Conservation (phyloP, 1,140 invertebrate genomes). For the Ostrea denselamellosa region DNA sequence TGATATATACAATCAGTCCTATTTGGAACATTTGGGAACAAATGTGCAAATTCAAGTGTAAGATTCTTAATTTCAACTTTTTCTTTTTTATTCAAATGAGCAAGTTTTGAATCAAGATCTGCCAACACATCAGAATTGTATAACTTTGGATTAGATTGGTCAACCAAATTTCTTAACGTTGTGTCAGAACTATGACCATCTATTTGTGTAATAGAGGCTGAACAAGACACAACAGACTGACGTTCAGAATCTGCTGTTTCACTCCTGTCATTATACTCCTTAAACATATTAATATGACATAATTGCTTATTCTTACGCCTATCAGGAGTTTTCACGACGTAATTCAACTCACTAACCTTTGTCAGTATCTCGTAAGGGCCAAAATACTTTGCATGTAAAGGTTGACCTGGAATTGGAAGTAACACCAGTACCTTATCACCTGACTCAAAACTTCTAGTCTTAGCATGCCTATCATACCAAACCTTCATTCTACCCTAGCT, state of each 20-base stretch:
- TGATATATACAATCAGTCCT: too few species aligned
- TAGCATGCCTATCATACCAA: conserved; percentile 58
- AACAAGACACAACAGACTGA: not conserved
- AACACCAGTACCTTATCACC: conserved; percentile 55
- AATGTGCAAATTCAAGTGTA: conserved; percentile 49
- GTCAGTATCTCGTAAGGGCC: conserved; percentile 52
- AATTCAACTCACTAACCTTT: conserved; percentile 50
- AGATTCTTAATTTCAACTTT: not conserved
- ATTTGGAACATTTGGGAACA: too few species aligned
- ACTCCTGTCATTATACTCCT: conserved; percentile 45
- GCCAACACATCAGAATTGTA: conserved; percentile 2
- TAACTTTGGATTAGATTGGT: not conserved
- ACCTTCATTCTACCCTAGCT: conserved; percentile 55
- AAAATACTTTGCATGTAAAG: conserved; percentile 52
- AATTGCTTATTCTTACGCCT: conserved; percentile 35
- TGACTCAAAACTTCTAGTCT: conserved; percentile 52
- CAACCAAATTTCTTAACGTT: too few species aligned
- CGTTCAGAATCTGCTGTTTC: not conserved
- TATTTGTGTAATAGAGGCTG: not conserved
- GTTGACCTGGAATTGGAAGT: conserved; percentile 47
- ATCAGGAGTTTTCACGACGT: conserved; percentile 51
- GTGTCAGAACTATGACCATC: too few species aligned
- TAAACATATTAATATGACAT: conserved; percentile 55
- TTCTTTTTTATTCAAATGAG: not conserved
- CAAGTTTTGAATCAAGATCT: not conserved